phyloP scores from a whole-genome alignment of 2,797 vertebrate species.

The Leptodactylus fallax region DNA sequence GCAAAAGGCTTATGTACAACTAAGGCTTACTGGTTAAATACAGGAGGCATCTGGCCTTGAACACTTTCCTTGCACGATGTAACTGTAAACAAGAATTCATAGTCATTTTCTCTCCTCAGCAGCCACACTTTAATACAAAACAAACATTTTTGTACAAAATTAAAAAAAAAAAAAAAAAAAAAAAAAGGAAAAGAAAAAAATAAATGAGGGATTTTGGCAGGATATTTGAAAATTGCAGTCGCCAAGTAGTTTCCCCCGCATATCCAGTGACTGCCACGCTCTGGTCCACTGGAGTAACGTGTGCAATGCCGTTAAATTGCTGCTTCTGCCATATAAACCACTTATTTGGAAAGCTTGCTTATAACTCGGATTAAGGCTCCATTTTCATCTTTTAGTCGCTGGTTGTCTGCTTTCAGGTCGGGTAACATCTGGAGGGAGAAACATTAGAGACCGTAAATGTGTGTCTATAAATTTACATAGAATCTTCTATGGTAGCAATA shows the following conservation, averaged over 20 bases:
- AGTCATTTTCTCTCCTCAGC: conserved; percentile 85
- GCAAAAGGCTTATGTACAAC: conserved; percentile 96
- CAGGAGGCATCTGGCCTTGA: conserved; percentile 88
- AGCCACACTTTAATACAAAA: conserved; percentile 84
- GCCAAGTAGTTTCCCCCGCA: conserved; percentile 73
- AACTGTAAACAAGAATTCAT: conserved; percentile 91
- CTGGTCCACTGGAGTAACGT: conserved; percentile 82
- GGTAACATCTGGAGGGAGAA: conserved; percentile 88
- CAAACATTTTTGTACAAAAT: conserved; percentile 79
- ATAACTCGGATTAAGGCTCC: conserved; percentile 99
- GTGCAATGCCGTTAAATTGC: conserved; percentile 88
- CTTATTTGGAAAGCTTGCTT: conserved; percentile 99
- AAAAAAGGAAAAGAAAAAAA: conserved; percentile 66
- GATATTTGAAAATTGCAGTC: conserved; percentile 78
- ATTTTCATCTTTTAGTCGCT: conserved; percentile 99
- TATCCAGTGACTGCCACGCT: conserved; percentile 76
- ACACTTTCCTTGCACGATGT: conserved; percentile 83
- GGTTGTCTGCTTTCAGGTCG: conserved; percentile 99
- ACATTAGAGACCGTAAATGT: background rate
- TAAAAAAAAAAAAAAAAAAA: conserved; percentile 69
- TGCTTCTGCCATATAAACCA: conserved; percentile 76
- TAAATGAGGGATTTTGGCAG: conserved; percentile 82
- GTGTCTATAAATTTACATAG: background rate
- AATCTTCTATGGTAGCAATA: background rate
- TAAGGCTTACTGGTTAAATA: conserved; percentile 99